Percentiles rank a stretch among this genome's conserved stretches.
Conservation (phyloP, 2,797 vertebrate species). For the Odontamblyopus lacepedii region DNA sequence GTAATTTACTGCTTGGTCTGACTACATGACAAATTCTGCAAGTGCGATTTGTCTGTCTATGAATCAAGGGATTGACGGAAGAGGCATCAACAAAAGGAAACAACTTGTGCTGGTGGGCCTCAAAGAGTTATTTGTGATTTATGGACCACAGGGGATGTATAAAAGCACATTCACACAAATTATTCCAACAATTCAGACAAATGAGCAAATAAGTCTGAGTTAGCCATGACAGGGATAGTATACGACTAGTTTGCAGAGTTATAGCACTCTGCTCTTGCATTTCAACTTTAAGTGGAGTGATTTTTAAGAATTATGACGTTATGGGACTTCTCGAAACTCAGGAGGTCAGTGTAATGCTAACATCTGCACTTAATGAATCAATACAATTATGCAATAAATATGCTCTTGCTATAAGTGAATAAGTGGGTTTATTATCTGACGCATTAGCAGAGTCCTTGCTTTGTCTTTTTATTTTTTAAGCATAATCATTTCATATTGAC, state of each 20-base stretch:
- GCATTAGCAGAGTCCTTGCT: conserved; percentile 54
- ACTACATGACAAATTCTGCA: conserved; percentile 48
- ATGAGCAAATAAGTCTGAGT: conserved; percentile 72
- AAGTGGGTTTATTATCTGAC: conserved; percentile 48
- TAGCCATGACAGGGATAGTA: conserved; percentile 65
- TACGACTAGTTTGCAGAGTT: conserved; percentile 55
- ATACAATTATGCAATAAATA: conserved; percentile 50
- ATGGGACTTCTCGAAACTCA: conserved; percentile 53
- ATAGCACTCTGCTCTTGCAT: conserved; percentile 43
- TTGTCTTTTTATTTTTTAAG: conserved; percentile 19
- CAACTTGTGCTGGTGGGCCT: conserved; percentile 54
- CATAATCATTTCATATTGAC: not conserved
- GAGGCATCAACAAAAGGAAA: conserved; percentile 64
- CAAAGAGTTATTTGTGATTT: conserved; percentile 71
- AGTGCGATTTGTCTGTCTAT: conserved; percentile 52
- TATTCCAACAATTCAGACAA: conserved; percentile 72
- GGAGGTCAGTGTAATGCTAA: conserved; percentile 58
- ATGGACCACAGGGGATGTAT: conserved; percentile 69
- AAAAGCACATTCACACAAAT: conserved; percentile 76
- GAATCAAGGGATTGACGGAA: conserved; percentile 64
- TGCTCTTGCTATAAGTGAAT: conserved; percentile 46
- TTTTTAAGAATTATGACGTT: conserved; percentile 66
- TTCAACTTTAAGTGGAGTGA: conserved; percentile 63
- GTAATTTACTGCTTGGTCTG: conserved; percentile 36
- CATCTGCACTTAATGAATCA: conserved; percentile 67